Evolutionary conservation across 1,140 invertebrate genomes (phyloP).

Genomic region (Wasmannia auropunctata): DNA sequence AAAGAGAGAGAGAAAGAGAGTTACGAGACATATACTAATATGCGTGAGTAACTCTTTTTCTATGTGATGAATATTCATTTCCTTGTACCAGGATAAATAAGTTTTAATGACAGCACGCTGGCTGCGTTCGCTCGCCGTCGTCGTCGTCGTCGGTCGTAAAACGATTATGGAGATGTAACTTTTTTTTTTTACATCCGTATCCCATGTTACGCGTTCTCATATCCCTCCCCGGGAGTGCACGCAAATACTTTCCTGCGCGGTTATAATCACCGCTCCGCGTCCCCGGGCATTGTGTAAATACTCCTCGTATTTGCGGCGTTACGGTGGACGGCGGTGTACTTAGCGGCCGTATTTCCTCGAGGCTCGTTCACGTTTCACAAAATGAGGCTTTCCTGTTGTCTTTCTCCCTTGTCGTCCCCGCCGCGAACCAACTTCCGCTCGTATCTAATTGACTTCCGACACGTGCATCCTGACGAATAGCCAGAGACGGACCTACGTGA

Average conservation of each 20-base stretch:
- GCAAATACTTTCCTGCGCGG: conserved; percentile 23
- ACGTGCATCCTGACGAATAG: conserved; percentile 50
- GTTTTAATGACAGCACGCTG: conserved; percentile 45
- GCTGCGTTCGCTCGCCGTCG: neutral
- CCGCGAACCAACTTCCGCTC: conserved; percentile 56
- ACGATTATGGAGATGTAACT: conserved; percentile 47
- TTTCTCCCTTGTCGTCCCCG: neutral
- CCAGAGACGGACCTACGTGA: conserved; percentile 24
- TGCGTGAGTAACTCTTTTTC: conserved; percentile 8
- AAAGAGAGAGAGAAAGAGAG: neutral
- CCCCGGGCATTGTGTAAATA: conserved; percentile 19
- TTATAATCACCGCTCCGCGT: conserved; percentile 13
- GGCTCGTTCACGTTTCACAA: conserved; percentile 32
- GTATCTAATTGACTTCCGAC: conserved; percentile 73
- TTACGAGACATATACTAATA: conserved; percentile 15
- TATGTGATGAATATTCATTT: conserved; percentile 43
- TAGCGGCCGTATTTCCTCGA: conserved; percentile 32
- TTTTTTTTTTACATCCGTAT: neutral
- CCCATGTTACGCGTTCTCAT: conserved; percentile 9
- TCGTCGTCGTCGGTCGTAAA: neutral
- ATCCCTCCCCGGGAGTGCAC: neutral
- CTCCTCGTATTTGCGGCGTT: conserved; percentile 35
- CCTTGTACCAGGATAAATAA: conserved; percentile 34
- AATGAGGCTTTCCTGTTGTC: conserved; percentile 19
- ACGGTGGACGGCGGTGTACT: neutral